A percentile compares a stretch with the other conserved stretches of the same genome.
These are phyloP conservation scores for Nysson spinosus DNA, from an alignment of 2,888 invertebrate species.

Conservation along the genomic window DNA sequence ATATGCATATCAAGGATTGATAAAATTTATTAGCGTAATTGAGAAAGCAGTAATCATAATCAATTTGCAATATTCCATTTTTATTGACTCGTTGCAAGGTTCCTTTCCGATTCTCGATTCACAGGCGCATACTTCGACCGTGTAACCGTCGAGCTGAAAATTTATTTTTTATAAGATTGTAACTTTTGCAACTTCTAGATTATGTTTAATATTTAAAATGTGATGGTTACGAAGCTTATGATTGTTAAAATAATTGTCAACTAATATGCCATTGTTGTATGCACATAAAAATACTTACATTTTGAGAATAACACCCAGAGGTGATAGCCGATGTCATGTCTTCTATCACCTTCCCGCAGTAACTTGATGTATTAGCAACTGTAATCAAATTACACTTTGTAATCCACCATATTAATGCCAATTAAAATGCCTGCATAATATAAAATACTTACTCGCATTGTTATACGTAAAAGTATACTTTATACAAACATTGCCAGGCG, in stretches of 20 bases:
- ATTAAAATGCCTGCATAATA: background rate
- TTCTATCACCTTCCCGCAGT: constrained; percentile 71
- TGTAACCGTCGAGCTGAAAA: constrained; percentile 61
- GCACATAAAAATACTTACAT: constrained; percentile 53
- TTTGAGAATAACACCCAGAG: constrained; percentile 64
- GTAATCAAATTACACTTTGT: no score
- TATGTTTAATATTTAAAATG: background rate
- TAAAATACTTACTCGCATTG: constrained; percentile 36
- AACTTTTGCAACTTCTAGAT: background rate
- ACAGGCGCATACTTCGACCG: constrained; percentile 67
- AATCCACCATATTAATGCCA: background rate
- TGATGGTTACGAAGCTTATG: no score
- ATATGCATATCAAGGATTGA: background rate
- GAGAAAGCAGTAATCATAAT: background rate
- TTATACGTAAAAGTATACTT: constrained; percentile 39
- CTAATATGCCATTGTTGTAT: no score
- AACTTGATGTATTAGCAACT: constrained; percentile 67
- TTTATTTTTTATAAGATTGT: constrained; percentile 10
- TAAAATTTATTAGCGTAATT: background rate
- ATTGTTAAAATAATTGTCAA: no score
- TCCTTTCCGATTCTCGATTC: constrained; percentile 43
- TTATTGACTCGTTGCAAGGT: constrained; percentile 67
- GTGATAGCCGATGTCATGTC: constrained; percentile 56
- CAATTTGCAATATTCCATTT: constrained; percentile 9
- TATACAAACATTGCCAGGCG: constrained; percentile 33